Conservation (phyloP, 1,140 invertebrate species). For the Drosophila seguyi region DNA sequence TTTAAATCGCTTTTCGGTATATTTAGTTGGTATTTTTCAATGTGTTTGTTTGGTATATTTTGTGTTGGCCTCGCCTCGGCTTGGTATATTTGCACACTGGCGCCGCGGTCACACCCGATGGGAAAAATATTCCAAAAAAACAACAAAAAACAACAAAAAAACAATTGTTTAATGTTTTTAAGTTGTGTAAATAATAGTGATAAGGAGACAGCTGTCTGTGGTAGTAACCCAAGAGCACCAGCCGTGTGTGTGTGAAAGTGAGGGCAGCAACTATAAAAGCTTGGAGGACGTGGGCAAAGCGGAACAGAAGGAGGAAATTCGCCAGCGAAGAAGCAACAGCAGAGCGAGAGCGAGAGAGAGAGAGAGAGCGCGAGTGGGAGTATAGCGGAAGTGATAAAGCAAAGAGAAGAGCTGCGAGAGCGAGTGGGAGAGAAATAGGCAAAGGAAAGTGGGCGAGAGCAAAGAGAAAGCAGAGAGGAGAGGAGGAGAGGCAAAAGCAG, state of each 20-base stretch:
- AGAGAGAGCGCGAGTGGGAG: conserved; percentile 29
- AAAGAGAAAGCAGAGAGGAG: conserved; percentile 1
- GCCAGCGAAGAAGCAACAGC: conserved; percentile 34
- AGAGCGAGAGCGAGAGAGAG: conserved; percentile 37
- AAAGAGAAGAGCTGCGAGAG: conserved; percentile 5
- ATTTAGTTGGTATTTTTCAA: neutral
- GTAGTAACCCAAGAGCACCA: conserved; percentile 14
- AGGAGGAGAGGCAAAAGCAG: neutral
- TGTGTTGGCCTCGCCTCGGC: neutral
- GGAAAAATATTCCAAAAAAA: conserved; percentile 22
- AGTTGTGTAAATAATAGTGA: conserved; percentile 54
- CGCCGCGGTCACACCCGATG: conserved; percentile 6
- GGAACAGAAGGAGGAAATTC: conserved; percentile 29
- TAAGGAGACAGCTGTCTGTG: conserved; percentile 43
- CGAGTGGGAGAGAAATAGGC: conserved; percentile 1
- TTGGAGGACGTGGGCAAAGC: conserved; percentile 12
- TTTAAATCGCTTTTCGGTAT: neutral
- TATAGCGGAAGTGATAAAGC: conserved; percentile 56
- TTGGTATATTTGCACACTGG: conserved; percentile 3
- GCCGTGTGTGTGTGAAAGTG: neutral
- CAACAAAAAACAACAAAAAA: conserved; percentile 18
- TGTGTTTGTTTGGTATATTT: neutral
- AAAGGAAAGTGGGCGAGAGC: conserved; percentile 5
- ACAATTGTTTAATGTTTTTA: conserved; percentile 33
- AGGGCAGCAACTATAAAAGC: conserved; percentile 19